Evolutionary conservation across 30 jellyfish, hydroid and myxozoan species (phyloP).

Genomic region (Sanderia malayensis): DNA sequence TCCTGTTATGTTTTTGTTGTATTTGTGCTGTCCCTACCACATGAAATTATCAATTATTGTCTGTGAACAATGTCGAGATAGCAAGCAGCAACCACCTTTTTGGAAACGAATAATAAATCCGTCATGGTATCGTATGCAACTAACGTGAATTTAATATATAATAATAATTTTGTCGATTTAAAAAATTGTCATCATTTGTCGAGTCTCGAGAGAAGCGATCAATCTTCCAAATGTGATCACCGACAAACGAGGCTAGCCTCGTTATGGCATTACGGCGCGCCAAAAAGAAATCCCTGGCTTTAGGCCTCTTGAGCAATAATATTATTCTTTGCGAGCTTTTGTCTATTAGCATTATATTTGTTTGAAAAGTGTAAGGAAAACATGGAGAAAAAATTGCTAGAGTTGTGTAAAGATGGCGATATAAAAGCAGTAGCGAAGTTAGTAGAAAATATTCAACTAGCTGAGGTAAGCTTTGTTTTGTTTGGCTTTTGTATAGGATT

Average conservation of each 20-base stretch:
- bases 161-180: too few species aligned
- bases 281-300: background rate
- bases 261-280: background rate
- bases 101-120: too few species aligned
- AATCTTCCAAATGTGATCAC: too few species aligned
- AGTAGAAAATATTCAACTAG: background rate
- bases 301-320: background rate
- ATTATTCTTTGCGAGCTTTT: background rate
- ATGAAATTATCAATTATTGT: too few species aligned
- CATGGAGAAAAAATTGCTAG: slow-evolving; percentile 37
- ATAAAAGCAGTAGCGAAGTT: slow-evolving; percentile 6
- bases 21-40: background rate
- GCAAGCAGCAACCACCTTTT: too few species aligned
- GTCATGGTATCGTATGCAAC: too few species aligned
- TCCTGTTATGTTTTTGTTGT: background rate
- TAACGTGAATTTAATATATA: too few species aligned
- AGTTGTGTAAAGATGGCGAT: slow-evolving; percentile 22
- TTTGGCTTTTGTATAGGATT: background rate
- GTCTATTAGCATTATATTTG: background rate
- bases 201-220: too few species aligned
- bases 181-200: too few species aligned
- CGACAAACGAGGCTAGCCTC: slow-evolving; percentile 4
- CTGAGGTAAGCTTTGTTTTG: slow-evolving; percentile 15
- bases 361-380: background rate
- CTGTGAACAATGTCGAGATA: too few species aligned